phyloP scores from a whole-genome alignment of 2,888 invertebrate species.

The Asteroscopus sphinx region DNA sequence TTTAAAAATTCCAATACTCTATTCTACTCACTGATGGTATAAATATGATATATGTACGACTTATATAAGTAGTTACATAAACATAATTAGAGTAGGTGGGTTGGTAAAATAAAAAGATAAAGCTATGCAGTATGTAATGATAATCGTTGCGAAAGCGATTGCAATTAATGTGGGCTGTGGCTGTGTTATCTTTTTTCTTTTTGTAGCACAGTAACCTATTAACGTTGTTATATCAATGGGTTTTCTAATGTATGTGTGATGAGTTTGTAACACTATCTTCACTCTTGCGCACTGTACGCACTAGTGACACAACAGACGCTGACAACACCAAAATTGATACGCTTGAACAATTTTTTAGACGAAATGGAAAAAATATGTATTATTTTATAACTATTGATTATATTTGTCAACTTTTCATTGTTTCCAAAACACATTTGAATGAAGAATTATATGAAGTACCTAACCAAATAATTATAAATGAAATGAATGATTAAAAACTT shows the following conservation, averaged over 20 bases:
- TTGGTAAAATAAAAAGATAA: conserved; percentile 47
- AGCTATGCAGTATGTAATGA: conserved; percentile 39
- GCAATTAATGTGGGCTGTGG: conserved; percentile 44
- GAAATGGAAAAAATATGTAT: too few species aligned
- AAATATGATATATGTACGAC: conserved; percentile 32
- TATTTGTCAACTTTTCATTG: too few species aligned
- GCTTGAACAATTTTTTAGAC: too few species aligned
- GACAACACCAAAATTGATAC: too few species aligned
- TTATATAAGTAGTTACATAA: conserved; percentile 51
- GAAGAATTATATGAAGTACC: too few species aligned
- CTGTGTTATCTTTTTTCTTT: conserved; percentile 39
- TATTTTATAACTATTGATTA: too few species aligned
- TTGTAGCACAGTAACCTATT: conserved; percentile 20
- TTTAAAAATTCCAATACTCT: conserved; percentile 27
- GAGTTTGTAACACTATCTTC: too few species aligned
- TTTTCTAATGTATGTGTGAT: conserved; percentile 31
- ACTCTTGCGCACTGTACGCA: too few species aligned
- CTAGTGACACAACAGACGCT: too few species aligned
- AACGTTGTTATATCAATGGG: not conserved
- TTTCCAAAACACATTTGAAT: too few species aligned
- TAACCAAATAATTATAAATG: too few species aligned
- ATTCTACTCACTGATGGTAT: conserved; percentile 25
- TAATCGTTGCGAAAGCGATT: conserved; percentile 50
- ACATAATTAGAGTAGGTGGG: conserved; percentile 46
- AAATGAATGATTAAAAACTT: too few species aligned